Base-by-base conservation (phyloP, 2,888 invertebrate genomes). In the Melanchra persicariae region DNA sequence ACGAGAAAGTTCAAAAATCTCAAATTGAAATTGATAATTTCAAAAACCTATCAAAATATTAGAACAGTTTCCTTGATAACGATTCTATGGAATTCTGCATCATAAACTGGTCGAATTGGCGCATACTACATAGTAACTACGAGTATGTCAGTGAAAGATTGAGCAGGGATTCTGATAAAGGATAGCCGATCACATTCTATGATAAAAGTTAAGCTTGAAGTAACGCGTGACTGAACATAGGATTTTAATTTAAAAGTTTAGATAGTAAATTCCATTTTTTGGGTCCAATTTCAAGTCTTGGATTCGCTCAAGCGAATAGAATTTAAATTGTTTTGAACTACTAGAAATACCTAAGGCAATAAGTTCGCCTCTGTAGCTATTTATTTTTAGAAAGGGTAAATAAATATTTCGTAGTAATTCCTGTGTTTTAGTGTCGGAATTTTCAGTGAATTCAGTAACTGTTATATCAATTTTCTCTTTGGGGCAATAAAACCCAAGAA, bases 61-160 rank as follows among this genome's bases (percentile, higher is more conserved):
- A 10, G 17, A 61, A 61, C 15, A 34, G 6, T 22, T 47, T 49
- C 19, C n/a, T n/a, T 6, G 7, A 26, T 49, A 66, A 40, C 10
- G n/a, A 54, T 45, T 51, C 0, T 6, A 12, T 40, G 19, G 43
- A 59, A 59, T 37, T 12, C 26, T 19, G 19, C 30, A 45, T 58
- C 15, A 43, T 17, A 30, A 34, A 52, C 12, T 51, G 30, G 17
- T 43, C 0, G 15, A 55, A 63, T 55, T 59, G n/a, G 49, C n/a
- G 55, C 63, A 45, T 55, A 15, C 22, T 51, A 30, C 9, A 8
- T 47, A 59, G 30, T 40, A 63, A 61, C 55, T 79, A n/a, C n/a
- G n/a, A n/a, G n/a, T n/a, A 43, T 63, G 59, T 64, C 47, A 64
- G 74, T 26, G n/a, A 52, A 74, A 61, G 52, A 79, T 64, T 68